Evolutionary conservation across 2,888 invertebrate genomes (phyloP).

Genomic region (Cerceris rybyensis): DNA sequence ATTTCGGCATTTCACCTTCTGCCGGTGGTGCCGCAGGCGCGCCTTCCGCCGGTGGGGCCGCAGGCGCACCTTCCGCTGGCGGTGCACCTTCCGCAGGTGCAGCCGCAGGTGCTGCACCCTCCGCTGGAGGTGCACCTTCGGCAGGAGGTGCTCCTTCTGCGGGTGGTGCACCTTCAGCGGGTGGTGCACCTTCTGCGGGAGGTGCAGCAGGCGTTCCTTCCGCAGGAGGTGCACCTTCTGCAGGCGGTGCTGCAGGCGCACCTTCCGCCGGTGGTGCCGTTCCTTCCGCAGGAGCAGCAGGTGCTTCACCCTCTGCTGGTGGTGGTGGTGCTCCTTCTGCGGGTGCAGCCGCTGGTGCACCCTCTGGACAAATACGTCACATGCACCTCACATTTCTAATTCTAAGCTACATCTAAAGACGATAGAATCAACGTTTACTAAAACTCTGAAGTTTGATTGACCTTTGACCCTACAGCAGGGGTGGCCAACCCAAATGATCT

Average conservation of each 20-base stretch:
- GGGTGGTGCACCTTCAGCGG: slow-evolving; percentile 72
- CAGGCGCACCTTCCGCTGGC: slow-evolving; percentile 75
- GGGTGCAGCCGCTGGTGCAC: slow-evolving; percentile 68
- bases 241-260: slow-evolving; percentile 62
- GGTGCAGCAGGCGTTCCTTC: slow-evolving; percentile 68
- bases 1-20: slow-evolving; percentile 63
- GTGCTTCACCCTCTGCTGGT: slow-evolving; percentile 41
- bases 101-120: slow-evolving; percentile 73
- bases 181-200: slow-evolving; percentile 62
- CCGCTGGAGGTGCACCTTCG: slow-evolving; percentile 74
- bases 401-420: slow-evolving; percentile 22
- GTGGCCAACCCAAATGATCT: too few species aligned
- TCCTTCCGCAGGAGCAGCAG: slow-evolving; percentile 57
- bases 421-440: neutral
- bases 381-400: slow-evolving; percentile 18
- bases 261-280: slow-evolving; percentile 70
- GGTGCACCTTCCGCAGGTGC: slow-evolving; percentile 70
- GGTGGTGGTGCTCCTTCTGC: slow-evolving; percentile 69
- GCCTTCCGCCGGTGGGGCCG: slow-evolving; percentile 78
- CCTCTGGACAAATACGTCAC: slow-evolving; percentile 43
- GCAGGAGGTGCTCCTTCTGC: slow-evolving; percentile 76
- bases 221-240: slow-evolving; percentile 74
- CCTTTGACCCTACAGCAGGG: too few species aligned
- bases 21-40: slow-evolving; percentile 69
- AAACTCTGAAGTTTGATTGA: too few species aligned